Conservation (phyloP, 1,140 invertebrate species). For the Drosophila sulfurigaster region DNA sequence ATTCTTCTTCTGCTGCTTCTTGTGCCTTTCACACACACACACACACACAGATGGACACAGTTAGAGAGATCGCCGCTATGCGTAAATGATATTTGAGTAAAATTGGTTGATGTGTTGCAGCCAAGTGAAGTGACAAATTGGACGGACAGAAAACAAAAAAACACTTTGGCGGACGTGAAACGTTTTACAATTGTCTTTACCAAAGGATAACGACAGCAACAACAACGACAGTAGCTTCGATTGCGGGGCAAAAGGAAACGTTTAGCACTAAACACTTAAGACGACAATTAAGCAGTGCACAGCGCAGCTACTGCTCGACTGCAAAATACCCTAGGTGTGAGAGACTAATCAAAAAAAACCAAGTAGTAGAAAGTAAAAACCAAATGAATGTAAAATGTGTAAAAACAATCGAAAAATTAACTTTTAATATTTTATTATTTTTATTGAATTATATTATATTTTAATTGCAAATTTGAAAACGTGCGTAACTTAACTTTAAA, state of each 20-base stretch:
- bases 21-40: conserved; percentile 7
- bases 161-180: conserved; percentile 59
- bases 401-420: too few relatives aligned
- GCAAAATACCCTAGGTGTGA: background rate
- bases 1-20: too few relatives aligned
- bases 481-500: too few relatives aligned
- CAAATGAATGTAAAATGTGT: too few relatives aligned
- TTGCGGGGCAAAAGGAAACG: conserved; percentile 57
- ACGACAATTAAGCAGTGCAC: background rate
- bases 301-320: background rate
- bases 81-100: conserved; percentile 66
- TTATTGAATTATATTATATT: too few relatives aligned
- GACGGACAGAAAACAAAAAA: conserved; percentile 15
- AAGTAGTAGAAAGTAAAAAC: background rate
- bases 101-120: conserved; percentile 21
- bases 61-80: conserved; percentile 2
- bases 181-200: conserved; percentile 49
- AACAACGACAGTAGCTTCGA: conserved; percentile 36
- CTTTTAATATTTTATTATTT: too few relatives aligned
- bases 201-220: conserved; percentile 44
- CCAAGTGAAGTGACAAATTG: conserved; percentile 67
- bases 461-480: too few relatives aligned
- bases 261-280: conserved; percentile 75
- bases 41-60: conserved; percentile 20
- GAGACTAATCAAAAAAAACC: too few relatives aligned